A percentile compares a stretch with the other conserved stretches of the same genome.
phyloP scores from a whole-genome alignment of 2,797 vertebrate species.

The Botia kubotai region DNA sequence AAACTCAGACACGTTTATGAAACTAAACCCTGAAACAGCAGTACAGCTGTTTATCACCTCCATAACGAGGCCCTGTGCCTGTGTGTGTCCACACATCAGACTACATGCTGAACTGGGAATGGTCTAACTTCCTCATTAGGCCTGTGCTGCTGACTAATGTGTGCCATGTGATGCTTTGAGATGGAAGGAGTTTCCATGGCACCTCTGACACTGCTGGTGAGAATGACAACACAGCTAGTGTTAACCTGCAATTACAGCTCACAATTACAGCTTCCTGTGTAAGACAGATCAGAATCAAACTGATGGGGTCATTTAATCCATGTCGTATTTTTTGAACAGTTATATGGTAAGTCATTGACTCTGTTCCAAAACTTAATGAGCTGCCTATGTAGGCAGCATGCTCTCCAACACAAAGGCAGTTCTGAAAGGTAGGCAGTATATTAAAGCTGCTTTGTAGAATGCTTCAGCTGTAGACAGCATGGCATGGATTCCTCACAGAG shows the following conservation, averaged over 20 bases:
- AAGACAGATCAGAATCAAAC: not conserved
- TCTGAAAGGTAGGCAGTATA: too few species aligned
- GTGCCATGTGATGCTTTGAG: conserved; percentile 48
- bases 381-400: too few species aligned
- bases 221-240: conserved; percentile 20
- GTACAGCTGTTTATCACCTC: conserved; percentile 6
- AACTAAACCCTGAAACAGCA: conserved; percentile 41
- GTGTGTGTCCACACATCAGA: conserved; percentile 16
- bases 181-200: conserved; percentile 27
- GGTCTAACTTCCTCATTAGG: conserved; percentile 43
- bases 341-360: conserved; percentile 3
- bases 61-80: conserved; percentile 40
- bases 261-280: not conserved
- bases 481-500: too few species aligned
- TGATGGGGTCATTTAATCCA: not conserved
- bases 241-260: not conserved
- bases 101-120: conserved; percentile 52
- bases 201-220: conserved; percentile 30
- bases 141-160: conserved; percentile 46
- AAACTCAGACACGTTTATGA: conserved; percentile 9
- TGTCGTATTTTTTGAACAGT: not conserved
- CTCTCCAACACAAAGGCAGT: too few species aligned
- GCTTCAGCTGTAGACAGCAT: too few species aligned
- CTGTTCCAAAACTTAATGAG: not conserved
- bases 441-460: too few species aligned